phyloP scores from a whole-genome alignment of 2,113 vertebrate genomes.

The Notothenia rossii region DNA sequence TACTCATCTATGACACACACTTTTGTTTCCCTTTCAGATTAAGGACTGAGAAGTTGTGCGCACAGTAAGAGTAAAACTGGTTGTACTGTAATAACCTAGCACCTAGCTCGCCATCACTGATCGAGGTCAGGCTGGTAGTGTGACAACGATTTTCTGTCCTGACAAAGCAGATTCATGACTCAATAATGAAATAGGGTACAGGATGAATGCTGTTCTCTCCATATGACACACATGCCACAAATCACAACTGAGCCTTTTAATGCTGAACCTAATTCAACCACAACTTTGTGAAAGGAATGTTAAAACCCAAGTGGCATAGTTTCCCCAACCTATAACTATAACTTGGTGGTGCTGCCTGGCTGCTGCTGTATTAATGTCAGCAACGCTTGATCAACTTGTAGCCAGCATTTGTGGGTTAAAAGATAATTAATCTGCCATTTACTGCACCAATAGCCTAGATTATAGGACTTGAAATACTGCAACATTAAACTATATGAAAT shows the following conservation, averaged over 20 bases:
- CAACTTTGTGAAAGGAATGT: slow-evolving; percentile 15
- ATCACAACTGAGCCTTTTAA: slow-evolving; percentile 35
- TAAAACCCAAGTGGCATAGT: not conserved
- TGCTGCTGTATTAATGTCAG: slow-evolving; percentile 28
- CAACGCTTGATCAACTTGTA: slow-evolving; percentile 11
- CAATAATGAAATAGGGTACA: slow-evolving; percentile 24
- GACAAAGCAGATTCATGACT: slow-evolving; percentile 31
- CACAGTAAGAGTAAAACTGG: not conserved
- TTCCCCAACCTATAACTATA: not conserved
- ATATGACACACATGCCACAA: not conserved
- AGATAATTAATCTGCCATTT: slow-evolving; percentile 40
- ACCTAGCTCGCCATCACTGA: slow-evolving; percentile 7
- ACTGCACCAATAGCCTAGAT: slow-evolving; percentile 16
- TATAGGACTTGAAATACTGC: slow-evolving; percentile 25
- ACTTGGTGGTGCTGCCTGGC: slow-evolving; percentile 2
- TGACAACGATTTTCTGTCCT: slow-evolving; percentile 25
- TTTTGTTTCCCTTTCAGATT: not conserved
- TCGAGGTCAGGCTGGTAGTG: not conserved
- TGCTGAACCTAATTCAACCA: not conserved
- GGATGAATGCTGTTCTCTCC: slow-evolving; percentile 12
- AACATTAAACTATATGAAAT: slow-evolving; percentile 27
- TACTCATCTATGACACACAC: not conserved
- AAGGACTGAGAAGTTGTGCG: not conserved
- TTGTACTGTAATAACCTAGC: too few relatives aligned
- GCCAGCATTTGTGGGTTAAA: slow-evolving; percentile 44